phyloP scores from a whole-genome alignment of 2,113 vertebrate species.

The Petrocephalus zakoni region DNA sequence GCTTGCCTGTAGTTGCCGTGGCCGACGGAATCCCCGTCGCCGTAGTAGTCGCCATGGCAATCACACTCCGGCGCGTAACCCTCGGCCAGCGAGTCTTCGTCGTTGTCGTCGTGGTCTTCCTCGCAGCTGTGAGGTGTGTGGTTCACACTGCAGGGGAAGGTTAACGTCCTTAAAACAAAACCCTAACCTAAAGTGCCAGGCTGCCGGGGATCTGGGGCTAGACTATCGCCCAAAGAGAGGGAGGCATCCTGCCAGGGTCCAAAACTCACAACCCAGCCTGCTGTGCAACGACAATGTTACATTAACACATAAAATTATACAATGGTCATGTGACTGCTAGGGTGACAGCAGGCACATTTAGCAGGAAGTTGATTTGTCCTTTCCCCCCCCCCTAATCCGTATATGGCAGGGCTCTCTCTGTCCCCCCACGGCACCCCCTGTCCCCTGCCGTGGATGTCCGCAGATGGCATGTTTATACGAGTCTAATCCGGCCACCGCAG shows the following conservation, averaged over 20 bases:
- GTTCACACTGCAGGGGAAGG: constrained; percentile 31
- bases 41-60: constrained; percentile 69
- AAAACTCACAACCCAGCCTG: background rate
- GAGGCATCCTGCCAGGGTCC: background rate
- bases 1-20: constrained; percentile 69
- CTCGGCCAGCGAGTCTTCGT: constrained; percentile 40
- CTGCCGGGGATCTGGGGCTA: background rate
- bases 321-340: background rate
- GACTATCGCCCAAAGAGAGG: background rate
- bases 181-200: background rate
- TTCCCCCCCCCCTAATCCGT: background rate
- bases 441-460: background rate
- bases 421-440: background rate
- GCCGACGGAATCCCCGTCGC: constrained; percentile 49
- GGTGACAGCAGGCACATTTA: background rate
- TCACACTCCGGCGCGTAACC: constrained; percentile 64
- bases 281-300: background rate
- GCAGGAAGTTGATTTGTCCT: background rate
- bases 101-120: constrained; percentile 50
- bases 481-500: constrained; percentile 4
- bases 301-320: background rate
- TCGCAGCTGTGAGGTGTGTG: constrained; percentile 46
- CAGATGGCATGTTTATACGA: constrained; percentile 7
- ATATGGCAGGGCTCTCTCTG: background rate
- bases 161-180: background rate